These are phyloP conservation scores for Florisuga fusca DNA, from an alignment of 2,797 vertebrate species.

Conservation along the genomic window DNA sequence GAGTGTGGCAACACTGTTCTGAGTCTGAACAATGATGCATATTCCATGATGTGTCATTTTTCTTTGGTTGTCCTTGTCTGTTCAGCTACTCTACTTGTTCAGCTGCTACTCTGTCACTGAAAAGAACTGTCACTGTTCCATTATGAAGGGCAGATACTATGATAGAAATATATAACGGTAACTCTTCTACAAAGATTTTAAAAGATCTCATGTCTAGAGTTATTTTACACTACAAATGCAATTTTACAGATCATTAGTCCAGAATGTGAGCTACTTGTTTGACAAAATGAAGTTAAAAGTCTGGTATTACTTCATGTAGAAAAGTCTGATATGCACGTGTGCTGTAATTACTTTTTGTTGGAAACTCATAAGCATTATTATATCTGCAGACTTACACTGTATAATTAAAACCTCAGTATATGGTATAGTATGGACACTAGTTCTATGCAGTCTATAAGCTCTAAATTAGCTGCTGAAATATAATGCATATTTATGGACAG, in stretches of 20 bases:
- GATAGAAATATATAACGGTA: slow-evolving; percentile 6
- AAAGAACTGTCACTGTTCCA: background rate
- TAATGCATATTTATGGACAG: background rate
- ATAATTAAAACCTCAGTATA: slow-evolving; percentile 23
- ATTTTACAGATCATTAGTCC: slow-evolving; percentile 61
- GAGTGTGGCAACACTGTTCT: background rate
- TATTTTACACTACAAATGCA: slow-evolving; percentile 55
- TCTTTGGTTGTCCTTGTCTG: background rate
- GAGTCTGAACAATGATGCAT: background rate
- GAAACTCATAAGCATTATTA: background rate
- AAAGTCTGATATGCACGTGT: background rate
- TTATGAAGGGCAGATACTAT: background rate
- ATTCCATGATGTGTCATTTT: background rate
- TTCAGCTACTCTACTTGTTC: background rate
- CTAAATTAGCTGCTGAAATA: slow-evolving; percentile 11
- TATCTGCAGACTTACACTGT: background rate
- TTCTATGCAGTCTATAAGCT: background rate
- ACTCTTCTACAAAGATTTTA: slow-evolving; percentile 2
- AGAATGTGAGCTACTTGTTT: slow-evolving; percentile 24
- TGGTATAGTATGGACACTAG: background rate
- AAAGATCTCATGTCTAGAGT: slow-evolving; percentile 10
- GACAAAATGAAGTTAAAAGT: slow-evolving; percentile 27
- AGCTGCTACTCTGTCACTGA: slow-evolving; percentile 3
- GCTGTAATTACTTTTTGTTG: slow-evolving; percentile 29
- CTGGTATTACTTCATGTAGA: slow-evolving; percentile 4